Conservation (phyloP, 2,113 vertebrate species). For the Diglossa brunneiventris region DNA sequence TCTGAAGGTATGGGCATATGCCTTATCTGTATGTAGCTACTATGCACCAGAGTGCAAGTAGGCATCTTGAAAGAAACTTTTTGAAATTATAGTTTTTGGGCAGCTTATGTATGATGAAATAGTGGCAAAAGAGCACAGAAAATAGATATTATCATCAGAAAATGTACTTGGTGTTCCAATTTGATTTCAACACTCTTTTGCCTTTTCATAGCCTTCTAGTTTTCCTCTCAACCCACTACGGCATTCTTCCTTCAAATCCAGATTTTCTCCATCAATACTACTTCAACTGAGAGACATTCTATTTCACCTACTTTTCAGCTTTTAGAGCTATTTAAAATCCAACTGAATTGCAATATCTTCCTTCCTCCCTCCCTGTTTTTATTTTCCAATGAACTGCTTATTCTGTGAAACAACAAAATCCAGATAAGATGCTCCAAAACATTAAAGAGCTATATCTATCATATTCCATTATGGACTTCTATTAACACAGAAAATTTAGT, state of each 20-base stretch:
- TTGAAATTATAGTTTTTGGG: neutral
- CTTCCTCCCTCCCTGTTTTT: fast-evolving
- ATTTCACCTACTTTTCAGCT: neutral
- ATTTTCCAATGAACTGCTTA: neutral
- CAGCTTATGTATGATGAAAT: neutral
- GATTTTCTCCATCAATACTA: neutral
- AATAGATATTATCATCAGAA: neutral
- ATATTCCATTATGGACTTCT: neutral
- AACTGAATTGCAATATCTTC: neutral
- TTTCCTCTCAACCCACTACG: neutral
- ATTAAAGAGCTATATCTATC: neutral
- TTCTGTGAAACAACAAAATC: neutral
- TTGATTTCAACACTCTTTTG: neutral
- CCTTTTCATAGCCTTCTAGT: neutral
- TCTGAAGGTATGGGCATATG: neutral
- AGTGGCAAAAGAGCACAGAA: neutral
- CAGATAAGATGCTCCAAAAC: neutral
- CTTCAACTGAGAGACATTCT: neutral
- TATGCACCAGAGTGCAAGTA: neutral
- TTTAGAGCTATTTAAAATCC: neutral
- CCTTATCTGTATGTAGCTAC: neutral
- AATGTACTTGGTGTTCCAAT: neutral
- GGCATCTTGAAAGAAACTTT: neutral
- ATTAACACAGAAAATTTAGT: neutral
- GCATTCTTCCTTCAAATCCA: neutral